phyloP scores from a whole-genome alignment of 2,797 vertebrate species.

The Aplochiton taeniatus region DNA sequence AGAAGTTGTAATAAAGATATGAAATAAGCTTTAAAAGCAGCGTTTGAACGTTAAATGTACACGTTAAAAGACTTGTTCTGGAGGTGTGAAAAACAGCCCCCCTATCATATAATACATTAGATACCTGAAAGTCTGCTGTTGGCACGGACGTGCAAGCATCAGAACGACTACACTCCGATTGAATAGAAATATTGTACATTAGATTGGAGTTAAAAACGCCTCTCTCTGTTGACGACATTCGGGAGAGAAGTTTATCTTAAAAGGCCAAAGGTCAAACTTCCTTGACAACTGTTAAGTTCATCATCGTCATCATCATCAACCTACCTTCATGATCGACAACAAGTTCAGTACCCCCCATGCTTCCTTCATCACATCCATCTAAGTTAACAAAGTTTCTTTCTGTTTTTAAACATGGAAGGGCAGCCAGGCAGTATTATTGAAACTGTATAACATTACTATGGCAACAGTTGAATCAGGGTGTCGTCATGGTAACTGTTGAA shows the following conservation, averaged over 20 bases:
- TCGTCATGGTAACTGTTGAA: no score
- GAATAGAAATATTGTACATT: conserved; percentile 51
- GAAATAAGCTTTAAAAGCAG: neutral
- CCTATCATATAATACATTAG: conserved; percentile 61
- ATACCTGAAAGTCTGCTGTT: conserved; percentile 80
- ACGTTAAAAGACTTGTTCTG: conserved; percentile 1
- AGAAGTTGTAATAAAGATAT: conserved; percentile 15
- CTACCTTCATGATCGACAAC: neutral
- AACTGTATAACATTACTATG: no score
- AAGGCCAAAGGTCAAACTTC: conserved; percentile 12
- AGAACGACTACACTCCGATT: conserved; percentile 30
- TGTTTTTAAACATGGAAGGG: no score
- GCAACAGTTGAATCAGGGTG: no score
- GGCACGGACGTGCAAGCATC: conserved; percentile 79
- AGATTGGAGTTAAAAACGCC: conserved; percentile 38
- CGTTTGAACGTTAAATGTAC: neutral
- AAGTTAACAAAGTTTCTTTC: no score
- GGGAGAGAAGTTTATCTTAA: conserved; percentile 11
- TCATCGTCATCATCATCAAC: conserved; percentile 7
- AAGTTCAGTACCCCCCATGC: neutral
- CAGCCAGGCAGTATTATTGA: no score
- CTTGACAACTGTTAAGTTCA: conserved; percentile 7
- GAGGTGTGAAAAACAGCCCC: neutral
- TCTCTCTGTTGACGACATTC: conserved; percentile 26
- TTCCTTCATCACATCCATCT: no score